Evolutionary conservation across 1,140 invertebrate genomes (phyloP), one percentile per base, ranked within the genome.

Genomic region (Littorina saxatilis): DNA sequence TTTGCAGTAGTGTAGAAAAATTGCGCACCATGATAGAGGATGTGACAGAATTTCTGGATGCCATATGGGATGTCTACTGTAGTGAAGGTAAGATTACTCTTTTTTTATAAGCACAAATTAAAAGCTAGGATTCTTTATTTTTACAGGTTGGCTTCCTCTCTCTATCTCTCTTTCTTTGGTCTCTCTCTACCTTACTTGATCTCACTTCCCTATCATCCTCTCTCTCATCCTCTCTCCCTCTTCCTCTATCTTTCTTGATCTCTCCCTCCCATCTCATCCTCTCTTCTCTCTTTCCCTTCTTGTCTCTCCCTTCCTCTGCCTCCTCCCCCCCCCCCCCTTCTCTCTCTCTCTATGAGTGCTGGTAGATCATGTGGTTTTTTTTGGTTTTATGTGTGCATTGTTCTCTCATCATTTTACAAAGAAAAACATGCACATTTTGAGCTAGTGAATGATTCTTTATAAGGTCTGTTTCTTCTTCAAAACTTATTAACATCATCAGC

Each of bases 41-140:
- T 78, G 76, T 78, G 5, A 78, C 76, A 63, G 76, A 78, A 39
- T 78, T 78, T 43, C 76, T 78, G 35, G 76, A 78, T 66, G 76
- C 76, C 27, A 78, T 78, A 61, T 78, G 76, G 76, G 76, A 78
- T 63, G 76, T 78, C 9, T 78, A 78, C 37, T 78, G 76, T 27
- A 78, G 76, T 43, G 76, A 78, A 78, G 76, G 76, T 78, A 37
- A 78, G 76, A 29, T 7, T 23, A 11, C n/a, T n/a, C n/a, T n/a
- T n/a, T n/a, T n/a, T n/a, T n/a, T n/a, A n/a, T n/a, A n/a, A n/a
- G n/a, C n/a, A n/a, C n/a, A n/a, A n/a, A n/a, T n/a, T n/a, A n/a
- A n/a, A n/a, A n/a, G n/a, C n/a, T n/a, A n/a, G n/a, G n/a, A n/a
- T n/a, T n/a, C n/a, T n/a, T n/a, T n/a, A n/a, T n/a, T n/a, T n/a